These are phyloP conservation scores for Bolborhynchus lineola DNA, from an alignment of 2,113 vertebrate species.

Conservation along the genomic window DNA sequence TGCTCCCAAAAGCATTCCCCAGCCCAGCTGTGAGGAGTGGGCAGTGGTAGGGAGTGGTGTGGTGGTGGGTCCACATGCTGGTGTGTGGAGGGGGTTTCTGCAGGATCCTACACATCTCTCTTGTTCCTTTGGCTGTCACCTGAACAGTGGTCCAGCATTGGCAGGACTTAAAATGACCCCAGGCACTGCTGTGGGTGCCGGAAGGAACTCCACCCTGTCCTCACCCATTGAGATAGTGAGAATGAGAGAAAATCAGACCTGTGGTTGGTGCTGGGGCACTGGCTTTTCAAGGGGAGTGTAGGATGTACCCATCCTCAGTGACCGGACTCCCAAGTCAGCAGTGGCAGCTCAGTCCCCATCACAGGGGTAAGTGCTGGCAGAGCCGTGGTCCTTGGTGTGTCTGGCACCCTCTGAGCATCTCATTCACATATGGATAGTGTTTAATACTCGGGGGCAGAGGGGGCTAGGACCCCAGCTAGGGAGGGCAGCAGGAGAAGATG, in stretches of 20 bases:
- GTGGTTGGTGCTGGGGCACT: background rate
- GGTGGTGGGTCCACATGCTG: fast-evolving
- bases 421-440: fast-evolving
- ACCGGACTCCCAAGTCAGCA: fast-evolving
- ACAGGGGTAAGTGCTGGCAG: background rate
- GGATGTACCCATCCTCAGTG: background rate
- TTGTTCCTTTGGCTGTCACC: background rate
- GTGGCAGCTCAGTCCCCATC: background rate
- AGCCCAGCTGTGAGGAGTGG: background rate
- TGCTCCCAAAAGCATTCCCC: background rate
- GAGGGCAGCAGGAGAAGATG: background rate
- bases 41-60: background rate
- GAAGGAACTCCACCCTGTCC: background rate
- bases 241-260: background rate
- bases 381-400: fast-evolving
- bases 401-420: background rate
- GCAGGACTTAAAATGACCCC: background rate
- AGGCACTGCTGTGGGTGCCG: fast-evolving
- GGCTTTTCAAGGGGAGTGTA: background rate
- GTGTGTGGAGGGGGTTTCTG: background rate
- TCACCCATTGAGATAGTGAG: fast-evolving
- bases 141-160: background rate
- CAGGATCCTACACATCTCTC: fast-evolving
- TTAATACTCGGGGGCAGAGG: fast-evolving
- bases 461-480: fast-evolving